phyloP scores from a whole-genome alignment of 2,113 vertebrate species.

The Candoia aspera region DNA sequence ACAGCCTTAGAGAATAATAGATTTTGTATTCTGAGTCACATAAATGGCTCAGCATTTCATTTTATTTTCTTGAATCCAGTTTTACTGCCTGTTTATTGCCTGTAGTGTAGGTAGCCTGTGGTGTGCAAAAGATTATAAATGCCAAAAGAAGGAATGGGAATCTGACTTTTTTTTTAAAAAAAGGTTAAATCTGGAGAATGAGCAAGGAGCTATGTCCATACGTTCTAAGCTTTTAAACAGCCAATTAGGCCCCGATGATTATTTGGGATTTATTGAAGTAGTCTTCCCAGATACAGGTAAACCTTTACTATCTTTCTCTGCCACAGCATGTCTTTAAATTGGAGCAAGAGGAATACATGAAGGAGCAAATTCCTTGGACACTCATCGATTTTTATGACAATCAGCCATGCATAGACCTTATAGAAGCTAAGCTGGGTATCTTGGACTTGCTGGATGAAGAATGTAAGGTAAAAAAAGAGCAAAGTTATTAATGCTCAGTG shows the following conservation, averaged over 20 bases:
- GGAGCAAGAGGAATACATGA: constrained; percentile 98
- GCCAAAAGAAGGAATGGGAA: background rate
- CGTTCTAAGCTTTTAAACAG: background rate
- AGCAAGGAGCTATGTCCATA: background rate
- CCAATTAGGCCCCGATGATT: background rate
- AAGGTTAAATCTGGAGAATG: background rate
- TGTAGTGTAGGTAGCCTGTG: background rate
- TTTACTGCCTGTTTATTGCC: background rate
- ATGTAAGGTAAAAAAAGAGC: constrained; percentile 81
- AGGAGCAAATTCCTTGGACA: constrained; percentile 94
- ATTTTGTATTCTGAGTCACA: background rate
- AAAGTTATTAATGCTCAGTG: no score
- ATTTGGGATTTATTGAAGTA: background rate
- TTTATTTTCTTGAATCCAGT: background rate
- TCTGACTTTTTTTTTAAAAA: background rate
- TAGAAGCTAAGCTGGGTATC: constrained; percentile 92
- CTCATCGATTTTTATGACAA: constrained; percentile 94
- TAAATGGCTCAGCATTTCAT: background rate
- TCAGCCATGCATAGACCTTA: constrained; percentile 95
- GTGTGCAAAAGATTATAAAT: background rate
- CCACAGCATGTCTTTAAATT: constrained; percentile 93
- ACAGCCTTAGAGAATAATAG: background rate
- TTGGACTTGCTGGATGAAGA: constrained; percentile 95
- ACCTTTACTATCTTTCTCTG: constrained; percentile 7
- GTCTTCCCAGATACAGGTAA: background rate